A percentile compares a stretch with the other conserved stretches of the same genome.
Conservation (phyloP, 2,797 vertebrate species). For the Knipowitschia caucasica region DNA sequence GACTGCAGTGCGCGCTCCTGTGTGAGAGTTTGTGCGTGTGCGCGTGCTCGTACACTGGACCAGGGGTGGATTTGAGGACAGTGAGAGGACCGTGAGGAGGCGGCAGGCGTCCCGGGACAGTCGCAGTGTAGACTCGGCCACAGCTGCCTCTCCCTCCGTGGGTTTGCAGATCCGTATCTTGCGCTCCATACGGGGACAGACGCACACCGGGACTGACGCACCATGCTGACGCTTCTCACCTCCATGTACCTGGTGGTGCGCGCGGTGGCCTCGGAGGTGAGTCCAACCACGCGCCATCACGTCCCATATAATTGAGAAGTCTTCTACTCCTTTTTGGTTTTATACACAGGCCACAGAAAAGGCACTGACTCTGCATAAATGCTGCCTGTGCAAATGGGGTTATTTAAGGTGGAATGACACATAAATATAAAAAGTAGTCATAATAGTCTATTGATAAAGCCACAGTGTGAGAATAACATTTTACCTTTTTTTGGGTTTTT, state of each 20-base stretch:
- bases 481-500: no score
- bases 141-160: background rate
- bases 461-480: no score
- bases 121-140: conserved; percentile 24
- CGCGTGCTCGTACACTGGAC: background rate
- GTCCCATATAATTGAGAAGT: background rate
- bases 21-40: background rate
- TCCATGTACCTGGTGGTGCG: conserved; percentile 78
- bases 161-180: conserved; percentile 9
- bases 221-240: conserved; percentile 75
- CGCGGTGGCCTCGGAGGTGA: conserved; percentile 73
- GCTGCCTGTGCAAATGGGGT: no score
- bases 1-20: conserved; percentile 21
- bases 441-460: no score
- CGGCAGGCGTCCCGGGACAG: background rate
- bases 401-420: no score
- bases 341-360: no score
- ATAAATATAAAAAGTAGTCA: no score
- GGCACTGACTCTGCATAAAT: no score
- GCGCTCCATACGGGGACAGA: background rate
- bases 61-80: no score
- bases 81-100: background rate
- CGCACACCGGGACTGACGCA: conserved; percentile 15
- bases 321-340: background rate
- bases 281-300: conserved; percentile 32